Conservation (phyloP, 2,888 invertebrate species). For the Melolontha melolontha region DNA sequence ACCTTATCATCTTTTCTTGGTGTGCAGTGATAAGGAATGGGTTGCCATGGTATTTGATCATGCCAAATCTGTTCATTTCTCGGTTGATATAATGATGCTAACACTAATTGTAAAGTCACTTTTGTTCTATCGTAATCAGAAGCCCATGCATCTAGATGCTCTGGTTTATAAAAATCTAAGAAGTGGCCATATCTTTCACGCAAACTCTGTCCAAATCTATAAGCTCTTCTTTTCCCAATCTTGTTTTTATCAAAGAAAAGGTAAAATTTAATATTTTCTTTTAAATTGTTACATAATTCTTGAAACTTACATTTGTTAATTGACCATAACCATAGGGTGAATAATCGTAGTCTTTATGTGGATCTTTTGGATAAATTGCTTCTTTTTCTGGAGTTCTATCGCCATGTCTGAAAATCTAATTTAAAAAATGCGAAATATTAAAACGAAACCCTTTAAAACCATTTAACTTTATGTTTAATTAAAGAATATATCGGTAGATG, state of each 20-base stretch:
- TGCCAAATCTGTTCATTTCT: conserved; percentile 21
- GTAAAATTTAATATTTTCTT: neutral
- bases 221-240: conserved; percentile 30
- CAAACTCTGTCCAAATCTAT: conserved; percentile 29
- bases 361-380: conserved; percentile 33
- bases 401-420: conserved; percentile 42
- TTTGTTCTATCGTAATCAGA: conserved; percentile 35
- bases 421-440: no score
- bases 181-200: conserved; percentile 21
- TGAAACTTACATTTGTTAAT: conserved; percentile 36
- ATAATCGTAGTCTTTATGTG: conserved; percentile 16
- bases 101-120: conserved; percentile 37
- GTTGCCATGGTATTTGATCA: conserved; percentile 38
- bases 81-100: conserved; percentile 38
- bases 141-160: conserved; percentile 21
- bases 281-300: no score
- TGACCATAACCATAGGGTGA: conserved; percentile 34
- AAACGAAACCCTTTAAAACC: no score
- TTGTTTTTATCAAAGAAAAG: neutral
- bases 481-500: no score
- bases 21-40: conserved; percentile 29
- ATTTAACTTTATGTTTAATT: no score
- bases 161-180: conserved; percentile 20
- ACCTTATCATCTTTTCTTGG: conserved; percentile 23
- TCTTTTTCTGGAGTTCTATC: conserved; percentile 33